phyloP scores from a whole-genome alignment of 2,888 invertebrate species.

The Syrphus vitripennis region DNA sequence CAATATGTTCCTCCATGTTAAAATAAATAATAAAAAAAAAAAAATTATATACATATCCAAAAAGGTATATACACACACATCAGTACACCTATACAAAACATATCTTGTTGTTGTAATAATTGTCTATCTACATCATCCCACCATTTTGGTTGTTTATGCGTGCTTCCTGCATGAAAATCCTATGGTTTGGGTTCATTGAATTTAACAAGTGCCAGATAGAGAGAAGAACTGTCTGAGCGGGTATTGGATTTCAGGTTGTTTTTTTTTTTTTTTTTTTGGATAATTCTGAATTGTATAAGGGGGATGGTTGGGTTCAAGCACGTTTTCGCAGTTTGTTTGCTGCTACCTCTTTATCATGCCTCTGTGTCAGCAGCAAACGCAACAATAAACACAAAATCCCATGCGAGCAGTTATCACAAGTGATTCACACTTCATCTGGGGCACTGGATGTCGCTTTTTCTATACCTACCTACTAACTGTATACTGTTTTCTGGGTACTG shows the following conservation, averaged over 20 bases:
- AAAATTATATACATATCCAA: background rate
- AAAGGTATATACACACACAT: background rate
- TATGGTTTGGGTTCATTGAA: conserved; percentile 44
- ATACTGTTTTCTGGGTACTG: background rate
- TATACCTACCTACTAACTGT: too few relatives aligned
- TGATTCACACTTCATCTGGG: conserved; percentile 59
- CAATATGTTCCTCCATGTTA: conserved; percentile 32
- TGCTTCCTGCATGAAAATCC: background rate
- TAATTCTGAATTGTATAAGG: background rate
- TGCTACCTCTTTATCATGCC: conserved; percentile 42
- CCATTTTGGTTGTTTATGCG: conserved; percentile 41
- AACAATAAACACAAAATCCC: conserved; percentile 43
- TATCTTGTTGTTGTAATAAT: conserved; percentile 21
- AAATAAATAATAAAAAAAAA: background rate
- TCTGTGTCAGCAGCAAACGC: conserved; percentile 40
- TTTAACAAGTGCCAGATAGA: conserved; percentile 2
- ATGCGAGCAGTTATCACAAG: conserved; percentile 56
- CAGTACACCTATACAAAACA: conserved; percentile 16
- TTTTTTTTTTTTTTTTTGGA: too few relatives aligned
- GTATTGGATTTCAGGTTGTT: background rate
- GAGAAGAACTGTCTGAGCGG: background rate
- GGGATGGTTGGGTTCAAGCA: conserved; percentile 27
- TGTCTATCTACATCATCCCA: conserved; percentile 21
- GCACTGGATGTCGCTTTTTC: background rate
- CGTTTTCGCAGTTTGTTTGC: conserved; percentile 56